These are phyloP conservation scores for Procavia capensis DNA, from an alignment of 2,113 vertebrate species.

Conservation along the genomic window DNA sequence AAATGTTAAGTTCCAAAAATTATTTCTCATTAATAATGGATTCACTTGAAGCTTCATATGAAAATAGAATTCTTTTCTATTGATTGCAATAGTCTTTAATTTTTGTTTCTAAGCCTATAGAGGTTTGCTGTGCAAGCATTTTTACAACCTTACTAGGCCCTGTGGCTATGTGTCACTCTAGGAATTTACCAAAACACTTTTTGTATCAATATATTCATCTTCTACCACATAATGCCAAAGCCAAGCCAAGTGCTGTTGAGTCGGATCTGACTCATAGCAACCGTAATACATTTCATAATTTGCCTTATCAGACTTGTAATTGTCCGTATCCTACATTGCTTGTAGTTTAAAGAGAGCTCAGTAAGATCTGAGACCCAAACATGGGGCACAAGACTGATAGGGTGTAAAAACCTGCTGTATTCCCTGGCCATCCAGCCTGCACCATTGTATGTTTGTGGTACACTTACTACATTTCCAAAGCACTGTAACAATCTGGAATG, in stretches of 20 bases:
- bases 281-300: neutral
- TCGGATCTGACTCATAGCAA: too few relatives aligned
- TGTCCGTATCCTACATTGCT: neutral
- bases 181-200: neutral
- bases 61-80: neutral
- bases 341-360: neutral
- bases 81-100: neutral
- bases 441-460: neutral
- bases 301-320: neutral
- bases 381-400: neutral
- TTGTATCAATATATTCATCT: neutral
- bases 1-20: constrained; percentile 15
- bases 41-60: constrained; percentile 20
- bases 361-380: neutral
- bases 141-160: neutral
- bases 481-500: neutral
- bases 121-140: neutral
- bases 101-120: neutral
- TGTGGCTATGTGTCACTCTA: neutral
- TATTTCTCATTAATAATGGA: neutral
- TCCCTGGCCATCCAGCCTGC: neutral
- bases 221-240: too few relatives aligned
- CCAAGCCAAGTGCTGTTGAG: too few relatives aligned
- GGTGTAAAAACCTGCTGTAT: neutral
- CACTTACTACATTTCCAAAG: neutral